Percentiles rank a stretch among this genome's conserved stretches.
Conservation (phyloP, 1,140 invertebrate genomes). For the Drosophila triauraria region DNA sequence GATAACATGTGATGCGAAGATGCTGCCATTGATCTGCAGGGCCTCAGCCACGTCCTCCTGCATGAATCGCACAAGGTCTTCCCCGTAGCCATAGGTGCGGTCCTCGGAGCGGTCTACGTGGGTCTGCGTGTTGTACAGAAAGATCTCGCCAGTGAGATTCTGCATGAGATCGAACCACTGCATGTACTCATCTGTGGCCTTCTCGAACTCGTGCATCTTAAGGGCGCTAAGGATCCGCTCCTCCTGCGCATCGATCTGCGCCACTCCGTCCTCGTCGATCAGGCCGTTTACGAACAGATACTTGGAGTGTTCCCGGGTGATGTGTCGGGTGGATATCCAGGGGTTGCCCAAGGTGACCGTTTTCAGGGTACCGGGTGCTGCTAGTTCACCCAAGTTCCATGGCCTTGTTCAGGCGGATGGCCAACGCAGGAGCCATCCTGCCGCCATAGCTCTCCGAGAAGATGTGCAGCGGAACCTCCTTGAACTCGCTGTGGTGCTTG, state of each 20-base stretch:
- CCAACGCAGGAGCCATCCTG: conserved; percentile 94
- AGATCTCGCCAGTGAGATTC: conserved; percentile 48
- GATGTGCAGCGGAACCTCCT: no score
- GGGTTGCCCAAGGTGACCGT: conserved; percentile 94
- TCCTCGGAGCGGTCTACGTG: conserved; percentile 51
- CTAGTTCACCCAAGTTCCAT: conserved; percentile 88
- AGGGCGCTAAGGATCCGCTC: conserved; percentile 87
- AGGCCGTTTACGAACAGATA: conserved; percentile 87
- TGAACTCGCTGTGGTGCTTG: no score
- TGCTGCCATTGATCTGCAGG: conserved; percentile 86
- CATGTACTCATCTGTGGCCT: conserved; percentile 28
- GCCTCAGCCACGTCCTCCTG: conserved; percentile 88
- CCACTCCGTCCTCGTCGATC: conserved; percentile 87
- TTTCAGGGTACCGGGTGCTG: conserved; percentile 88
- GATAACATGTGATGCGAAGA: conserved; percentile 86
- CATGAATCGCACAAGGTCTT: conserved; percentile 88
- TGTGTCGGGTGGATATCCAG: conserved; percentile 94
- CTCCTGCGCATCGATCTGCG: conserved; percentile 66
- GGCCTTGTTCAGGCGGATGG: conserved; percentile 86
- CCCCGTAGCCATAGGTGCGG: conserved; percentile 61
- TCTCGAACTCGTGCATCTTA: conserved; percentile 30
- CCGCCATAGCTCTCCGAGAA: no score
- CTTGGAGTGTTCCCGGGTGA: conserved; percentile 91
- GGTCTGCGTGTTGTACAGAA: conserved; percentile 55
- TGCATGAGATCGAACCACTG: conserved; percentile 26